Conservation (phyloP, 2,113 vertebrate species). For the Junco hyemalis region DNA sequence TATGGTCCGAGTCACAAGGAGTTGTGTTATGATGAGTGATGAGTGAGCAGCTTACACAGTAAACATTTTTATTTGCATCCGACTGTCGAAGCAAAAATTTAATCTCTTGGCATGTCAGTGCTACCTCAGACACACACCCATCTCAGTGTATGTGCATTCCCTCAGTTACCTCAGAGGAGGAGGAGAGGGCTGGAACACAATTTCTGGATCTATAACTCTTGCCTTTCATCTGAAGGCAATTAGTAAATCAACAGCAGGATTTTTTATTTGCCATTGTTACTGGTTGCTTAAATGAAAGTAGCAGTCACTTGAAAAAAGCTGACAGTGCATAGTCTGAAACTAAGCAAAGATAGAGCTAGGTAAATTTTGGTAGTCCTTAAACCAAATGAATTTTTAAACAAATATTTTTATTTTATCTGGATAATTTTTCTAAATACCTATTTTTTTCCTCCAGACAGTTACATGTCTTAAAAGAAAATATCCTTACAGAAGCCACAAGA, state of each 20-base stretch:
- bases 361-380: background rate
- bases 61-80: slow-evolving; percentile 30
- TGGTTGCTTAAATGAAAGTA: background rate
- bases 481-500: background rate
- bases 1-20: background rate
- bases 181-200: background rate
- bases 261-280: background rate
- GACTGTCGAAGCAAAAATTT: background rate
- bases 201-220: background rate
- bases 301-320: background rate
- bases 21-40: background rate
- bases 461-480: background rate
- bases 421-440: background rate
- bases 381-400: background rate
- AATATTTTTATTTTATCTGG: background rate
- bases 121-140: background rate
- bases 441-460: background rate
- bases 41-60: background rate
- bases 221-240: slow-evolving; percentile 25
- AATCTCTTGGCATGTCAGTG: background rate
- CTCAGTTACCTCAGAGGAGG: background rate
- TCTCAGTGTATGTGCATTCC: background rate
- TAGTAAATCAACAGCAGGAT: background rate
- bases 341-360: background rate
- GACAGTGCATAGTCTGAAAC: background rate